Evolutionary conservation across 1,140 invertebrate genomes (phyloP), one percentile per base, ranked within the genome.

Genomic region (Brachionus manjavacas): DNA sequence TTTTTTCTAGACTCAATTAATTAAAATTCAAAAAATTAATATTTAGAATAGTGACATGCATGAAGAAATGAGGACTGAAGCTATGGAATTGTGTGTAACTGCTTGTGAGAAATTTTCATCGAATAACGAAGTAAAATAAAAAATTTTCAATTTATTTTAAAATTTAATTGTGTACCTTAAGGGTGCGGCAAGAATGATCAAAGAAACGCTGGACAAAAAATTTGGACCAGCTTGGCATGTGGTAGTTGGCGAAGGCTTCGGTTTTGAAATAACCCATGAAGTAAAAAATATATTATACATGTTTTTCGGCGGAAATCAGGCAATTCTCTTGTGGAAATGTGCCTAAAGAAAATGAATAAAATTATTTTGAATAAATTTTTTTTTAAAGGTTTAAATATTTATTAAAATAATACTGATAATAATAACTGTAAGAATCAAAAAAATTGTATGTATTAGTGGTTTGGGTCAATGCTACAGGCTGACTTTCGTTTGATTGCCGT

Each of bases 181-280:
- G 93, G 90, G 90, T 86, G 93, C 94, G 7, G 95, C 96, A 20
- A 93, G 92, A 86, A 93, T 94, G 91, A 95, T 98, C 28, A 97
- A 98, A 89, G 95, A 97, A 86, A 93, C 92, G 76, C 93, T 98
- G 92, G 96, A 98, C 89, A 96, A 96, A 90, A 96, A 96, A 87
- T 97, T 95, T 89, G 95, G 95, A 23, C 93, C 94, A 0, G 93
- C 94, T 14, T 97, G 96, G 93, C 95, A 97, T 90, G 94, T 94
- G 0, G 93, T 97, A 0, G 93, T 97, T 7, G 95, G 96, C 9
- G 95, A 98, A 91, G 94, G 94, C 16, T 97, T 93, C 89, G 95
- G 94, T n/a, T 96, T 95, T 90, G 94, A 95, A 89, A 92, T 96
- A 79, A 95, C 94, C 0, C 94, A 96, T 89, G 95, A 97, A 91